Base-by-base conservation (phyloP, 1,140 invertebrate genomes). In the Temnothorax nylanderi region DNA sequence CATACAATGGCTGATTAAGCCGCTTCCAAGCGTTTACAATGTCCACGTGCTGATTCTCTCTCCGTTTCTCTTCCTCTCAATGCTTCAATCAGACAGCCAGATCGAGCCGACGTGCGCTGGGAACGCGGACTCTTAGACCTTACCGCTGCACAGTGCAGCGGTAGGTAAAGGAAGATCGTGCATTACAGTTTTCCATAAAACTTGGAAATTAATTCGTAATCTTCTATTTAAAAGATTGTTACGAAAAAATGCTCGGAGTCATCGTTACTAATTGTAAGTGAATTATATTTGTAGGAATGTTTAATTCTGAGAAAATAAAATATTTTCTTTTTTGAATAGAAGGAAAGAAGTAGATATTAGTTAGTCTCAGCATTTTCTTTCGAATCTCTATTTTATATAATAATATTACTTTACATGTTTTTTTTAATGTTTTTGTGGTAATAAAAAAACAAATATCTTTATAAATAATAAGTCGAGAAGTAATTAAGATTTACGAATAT, bases 1-100 rank as follows among this genome's bases (percentile, higher is more conserved):
- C 89, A 90, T 86, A 93, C 91, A 93, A 93, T 93, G 84, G 90
- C 87, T 93, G 92, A 94, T 94, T 94, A 94, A 94, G 92, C 91
- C 92, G 92, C 93, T 93, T 94, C 90, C 90, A 92, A 92, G 89
- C 88, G 91, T 91, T 90, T 90, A 92, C 91, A 93, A 86, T 90
- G 93, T 93, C 88, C 87, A 91, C 80, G 89, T 85, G 90, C 91
- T 88, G 88, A 71, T 81, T 81, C 62, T 69, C 64, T 49, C 77
- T 81, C 47, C 32, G 16, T 56, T 65, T 41, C 64, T 54, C 77
- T 81, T 16, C 75, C 44, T 41, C 80, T 87, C 56, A 26, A 74
- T 86, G 88, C 90, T 93, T 94, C 90, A 93, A 94, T 94, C 93
- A 90, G 84, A 92, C 89, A 90, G 32, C 1, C 65, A 67, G 80